Percentiles rank a stretch among this genome's conserved stretches.
Evolutionary conservation across 2,797 vertebrate species (phyloP).

Genomic region (Chiroxiphia lanceolata): DNA sequence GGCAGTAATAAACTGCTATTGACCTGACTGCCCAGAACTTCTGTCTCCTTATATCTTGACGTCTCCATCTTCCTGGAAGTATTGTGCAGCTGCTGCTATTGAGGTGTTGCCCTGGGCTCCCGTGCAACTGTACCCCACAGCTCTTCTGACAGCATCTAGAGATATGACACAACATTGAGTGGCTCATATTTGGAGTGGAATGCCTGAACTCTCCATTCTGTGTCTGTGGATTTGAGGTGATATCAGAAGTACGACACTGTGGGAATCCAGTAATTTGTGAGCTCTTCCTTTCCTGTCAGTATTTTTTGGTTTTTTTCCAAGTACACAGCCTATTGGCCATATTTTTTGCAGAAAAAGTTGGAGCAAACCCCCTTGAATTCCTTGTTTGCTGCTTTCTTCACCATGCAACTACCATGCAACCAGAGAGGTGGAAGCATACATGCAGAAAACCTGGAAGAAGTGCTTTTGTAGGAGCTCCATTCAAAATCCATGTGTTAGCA

Average conservation of each 20-base stretch:
- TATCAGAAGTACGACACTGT: not conserved
- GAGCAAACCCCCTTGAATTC: not conserved
- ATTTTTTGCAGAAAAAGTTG: not conserved
- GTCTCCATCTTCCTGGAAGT: not conserved
- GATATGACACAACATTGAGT: not conserved
- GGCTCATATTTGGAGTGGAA: not conserved
- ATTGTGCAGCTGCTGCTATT: not conserved
- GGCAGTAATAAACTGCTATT: not conserved
- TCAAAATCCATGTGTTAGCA: not conserved
- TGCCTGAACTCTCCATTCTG: not conserved
- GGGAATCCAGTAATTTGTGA: not conserved
- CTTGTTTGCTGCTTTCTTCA: not conserved
- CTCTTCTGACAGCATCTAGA: not conserved
- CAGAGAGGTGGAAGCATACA: not conserved
- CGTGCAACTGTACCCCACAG: rapidly evolving
- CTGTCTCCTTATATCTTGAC: not conserved
- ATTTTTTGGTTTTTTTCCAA: not conserved
- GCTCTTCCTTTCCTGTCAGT: not conserved
- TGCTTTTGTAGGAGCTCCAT: not conserved
- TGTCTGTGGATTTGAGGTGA: not conserved
- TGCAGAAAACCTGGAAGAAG: not conserved
- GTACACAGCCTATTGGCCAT: not conserved
- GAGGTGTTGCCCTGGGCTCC: no score
- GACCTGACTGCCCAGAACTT: not conserved
- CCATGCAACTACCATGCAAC: not conserved